Conservation (phyloP, 2,113 vertebrate species). For the Myotis yumanensis region DNA sequence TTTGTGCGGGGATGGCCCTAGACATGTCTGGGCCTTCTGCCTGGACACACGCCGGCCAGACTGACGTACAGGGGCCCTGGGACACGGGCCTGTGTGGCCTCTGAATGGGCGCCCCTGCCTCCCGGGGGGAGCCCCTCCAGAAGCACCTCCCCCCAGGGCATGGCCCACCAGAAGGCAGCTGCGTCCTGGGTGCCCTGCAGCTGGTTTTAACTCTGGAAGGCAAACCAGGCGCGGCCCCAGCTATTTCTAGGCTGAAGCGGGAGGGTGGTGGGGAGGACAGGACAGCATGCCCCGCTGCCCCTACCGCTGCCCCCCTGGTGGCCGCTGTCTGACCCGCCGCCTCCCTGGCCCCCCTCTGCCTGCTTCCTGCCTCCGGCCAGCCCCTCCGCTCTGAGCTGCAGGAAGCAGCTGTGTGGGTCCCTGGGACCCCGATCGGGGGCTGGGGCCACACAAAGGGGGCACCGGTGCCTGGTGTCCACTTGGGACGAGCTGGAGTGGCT, state of each 20-base stretch:
- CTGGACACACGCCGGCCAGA: background rate
- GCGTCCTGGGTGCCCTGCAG: background rate
- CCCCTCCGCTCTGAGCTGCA: fast-evolving
- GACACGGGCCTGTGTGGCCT: background rate
- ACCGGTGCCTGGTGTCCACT: conserved; percentile 60
- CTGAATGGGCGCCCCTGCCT: fast-evolving
- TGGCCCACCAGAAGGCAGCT: too few relatives aligned
- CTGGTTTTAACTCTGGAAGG: conserved; percentile 9
- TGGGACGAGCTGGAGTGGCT: conserved; percentile 69
- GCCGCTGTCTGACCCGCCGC: background rate
- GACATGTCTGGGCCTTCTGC: background rate
- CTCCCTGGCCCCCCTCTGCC: too few relatives aligned
- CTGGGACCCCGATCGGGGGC: fast-evolving
- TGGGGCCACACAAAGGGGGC: background rate
- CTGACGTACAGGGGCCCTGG: background rate
- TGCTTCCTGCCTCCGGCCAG: background rate
- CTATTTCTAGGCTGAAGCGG: conserved; percentile 46
- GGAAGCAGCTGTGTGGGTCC: background rate
- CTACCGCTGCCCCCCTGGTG: background rate
- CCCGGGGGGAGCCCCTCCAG: background rate
- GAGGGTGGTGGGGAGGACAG: conserved; percentile 12
- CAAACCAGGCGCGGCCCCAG: background rate
- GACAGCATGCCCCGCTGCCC: background rate
- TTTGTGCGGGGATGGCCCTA: background rate
- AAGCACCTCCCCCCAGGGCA: background rate